Evolutionary conservation across 2,888 invertebrate genomes (phyloP), one percentile per base, ranked within the genome.

Genomic region (Macaria liturata): DNA sequence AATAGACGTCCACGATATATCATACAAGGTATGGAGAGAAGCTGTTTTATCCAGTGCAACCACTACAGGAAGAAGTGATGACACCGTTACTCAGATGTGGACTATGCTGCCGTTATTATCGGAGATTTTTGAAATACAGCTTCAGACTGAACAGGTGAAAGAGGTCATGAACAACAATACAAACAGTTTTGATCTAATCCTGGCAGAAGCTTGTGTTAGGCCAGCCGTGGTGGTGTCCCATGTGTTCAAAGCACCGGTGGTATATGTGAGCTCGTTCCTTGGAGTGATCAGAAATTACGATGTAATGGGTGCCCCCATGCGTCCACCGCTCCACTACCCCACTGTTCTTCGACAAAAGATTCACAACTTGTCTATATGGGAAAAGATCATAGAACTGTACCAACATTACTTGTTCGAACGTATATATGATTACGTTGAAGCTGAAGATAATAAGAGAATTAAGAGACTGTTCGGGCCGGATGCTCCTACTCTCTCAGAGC

Each of bases 391-490:
- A 9, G 65, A 64, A 9, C 52, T 65, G 0, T 64, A 62, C 47
- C 9, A 43, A 1, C 56, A 66, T 32, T 64, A 56, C 9, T 5
- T 45, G n/a, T 44, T 65, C 32, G 59, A 59, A n/a, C 7, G 48
- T 3, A 1, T 64, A 9, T 62, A 47, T 3, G 30, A 20, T 4
- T 30, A 32, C 7, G 43, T 46, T 32, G 65, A 66, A 49, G 6
- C 59, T 0, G 9, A 30, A 3, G 57, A 63, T 48, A 57, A 72
- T 56, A 46, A 54, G 40, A 37, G 66, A 9, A n/a, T 74, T 3
- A 69, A 65, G 50, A 64, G 58, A 47, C n/a, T 69, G 8, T 71
- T 76, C 45, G 76, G 74, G 9, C 46, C 63, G 2, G 61, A 73
- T 51, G 54, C 64, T 2, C 75, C 75, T 0, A 32, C 51, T 4